Conservation (phyloP, 2,888 invertebrate genomes). For the Patella pellucida region DNA sequence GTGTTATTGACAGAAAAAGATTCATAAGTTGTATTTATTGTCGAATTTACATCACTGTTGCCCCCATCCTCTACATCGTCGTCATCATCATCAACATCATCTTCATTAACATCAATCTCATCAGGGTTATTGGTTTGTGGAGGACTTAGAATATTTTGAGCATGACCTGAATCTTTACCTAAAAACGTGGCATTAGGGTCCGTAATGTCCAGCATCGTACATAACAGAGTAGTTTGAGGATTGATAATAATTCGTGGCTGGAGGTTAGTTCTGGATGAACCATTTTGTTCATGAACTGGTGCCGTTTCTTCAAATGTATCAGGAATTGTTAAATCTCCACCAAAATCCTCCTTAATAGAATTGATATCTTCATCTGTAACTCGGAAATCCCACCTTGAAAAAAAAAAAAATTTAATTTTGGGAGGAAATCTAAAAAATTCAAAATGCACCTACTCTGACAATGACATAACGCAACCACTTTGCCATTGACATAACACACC, state of each 20-base stretch:
- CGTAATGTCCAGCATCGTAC: conserved; percentile 78
- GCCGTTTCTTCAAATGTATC: conserved; percentile 85
- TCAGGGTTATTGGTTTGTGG: background rate
- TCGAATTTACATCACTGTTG: conserved; percentile 5
- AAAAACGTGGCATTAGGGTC: conserved; percentile 78
- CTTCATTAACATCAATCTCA: background rate
- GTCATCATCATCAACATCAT: conserved; percentile 39
- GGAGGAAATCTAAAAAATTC: too few relatives aligned
- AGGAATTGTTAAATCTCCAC: conserved; percentile 80
- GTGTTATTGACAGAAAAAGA: conserved; percentile 24
- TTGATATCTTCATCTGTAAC: conserved; percentile 83
- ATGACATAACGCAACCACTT: too few relatives aligned
- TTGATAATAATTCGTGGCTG: conserved; percentile 62
- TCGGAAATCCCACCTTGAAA: conserved; percentile 79
- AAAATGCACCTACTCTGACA: too few relatives aligned
- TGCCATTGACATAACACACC: too few relatives aligned
- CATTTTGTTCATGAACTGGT: conserved; percentile 73
- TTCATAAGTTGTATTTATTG: conserved; percentile 32
- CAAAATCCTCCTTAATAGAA: conserved; percentile 77
- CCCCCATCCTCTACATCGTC: conserved; percentile 40
- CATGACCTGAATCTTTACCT: conserved; percentile 43
- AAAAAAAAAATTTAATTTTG: background rate
- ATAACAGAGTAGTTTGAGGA: conserved; percentile 73
- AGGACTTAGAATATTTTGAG: conserved; percentile 28
- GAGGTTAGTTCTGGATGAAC: conserved; percentile 25